A percentile compares a stretch with the other conserved stretches of the same genome.
Evolutionary conservation across 1,140 invertebrate species (phyloP).

Genomic region (Neodiprion pinetum): DNA sequence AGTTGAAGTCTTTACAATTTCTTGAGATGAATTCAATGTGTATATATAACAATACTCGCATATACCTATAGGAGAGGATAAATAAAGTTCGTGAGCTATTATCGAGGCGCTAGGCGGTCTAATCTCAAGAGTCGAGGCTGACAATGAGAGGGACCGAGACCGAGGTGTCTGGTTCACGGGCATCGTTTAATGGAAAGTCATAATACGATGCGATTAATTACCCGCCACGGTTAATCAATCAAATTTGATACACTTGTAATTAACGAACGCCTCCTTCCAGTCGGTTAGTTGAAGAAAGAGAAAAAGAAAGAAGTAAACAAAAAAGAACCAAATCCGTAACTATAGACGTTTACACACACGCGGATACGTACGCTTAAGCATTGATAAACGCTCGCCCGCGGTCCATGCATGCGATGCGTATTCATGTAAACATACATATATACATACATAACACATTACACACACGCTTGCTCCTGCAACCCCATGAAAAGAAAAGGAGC

Average conservation of each 20-base stretch:
- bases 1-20: no score
- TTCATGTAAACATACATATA: no score
- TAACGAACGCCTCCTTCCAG: slow-evolving; percentile 34
- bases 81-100: no score
- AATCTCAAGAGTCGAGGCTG: not conserved
- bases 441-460: no score
- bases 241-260: slow-evolving; percentile 6
- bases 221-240: slow-evolving; percentile 1
- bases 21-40: no score
- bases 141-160: not conserved
- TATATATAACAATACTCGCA: no score
- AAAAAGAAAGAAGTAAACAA: not conserved
- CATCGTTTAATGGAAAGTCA: slow-evolving; percentile 13
- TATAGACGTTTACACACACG: no score
- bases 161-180: not conserved
- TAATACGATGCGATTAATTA: slow-evolving; percentile 11
- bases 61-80: no score
- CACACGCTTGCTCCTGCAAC: not conserved
- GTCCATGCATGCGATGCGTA: not conserved
- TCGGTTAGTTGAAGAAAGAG: slow-evolving; percentile 42
- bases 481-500: not conserved
- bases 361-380: not conserved
- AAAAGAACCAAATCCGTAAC: not conserved
- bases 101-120: not conserved
- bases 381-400: not conserved